These are phyloP conservation scores for Cyprinodon variegatus DNA, from an alignment of 2,113 vertebrate species.

Conservation along the genomic window DNA sequence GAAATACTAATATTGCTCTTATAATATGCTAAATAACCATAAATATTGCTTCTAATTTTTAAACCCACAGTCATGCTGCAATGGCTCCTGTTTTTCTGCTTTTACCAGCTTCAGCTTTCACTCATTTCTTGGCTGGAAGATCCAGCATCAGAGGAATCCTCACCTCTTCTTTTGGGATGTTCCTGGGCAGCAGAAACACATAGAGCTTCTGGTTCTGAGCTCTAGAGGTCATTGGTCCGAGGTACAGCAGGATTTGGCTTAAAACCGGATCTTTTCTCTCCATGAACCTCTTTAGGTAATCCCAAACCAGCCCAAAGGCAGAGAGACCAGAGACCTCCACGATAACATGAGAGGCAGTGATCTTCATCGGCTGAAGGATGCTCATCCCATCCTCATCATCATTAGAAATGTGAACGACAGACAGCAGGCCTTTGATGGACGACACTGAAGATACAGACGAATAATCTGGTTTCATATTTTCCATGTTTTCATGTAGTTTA, in stretches of 20 bases:
- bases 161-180: background rate
- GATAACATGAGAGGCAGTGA: background rate
- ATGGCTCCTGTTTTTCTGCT: no score
- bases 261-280: background rate
- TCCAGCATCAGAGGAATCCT: no score
- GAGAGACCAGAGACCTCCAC: background rate
- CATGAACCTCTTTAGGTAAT: background rate
- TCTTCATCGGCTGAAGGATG: background rate
- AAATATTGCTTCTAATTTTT: no score
- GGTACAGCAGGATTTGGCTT: background rate
- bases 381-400: background rate
- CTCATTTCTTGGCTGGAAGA: no score
- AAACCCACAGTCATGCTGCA: no score
- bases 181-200: background rate
- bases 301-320: background rate
- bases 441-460: background rate
- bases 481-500: no score
- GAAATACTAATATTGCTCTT: no score
- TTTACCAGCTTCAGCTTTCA: no score
- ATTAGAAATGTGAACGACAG: background rate
- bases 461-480: background rate
- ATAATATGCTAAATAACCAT: no score
- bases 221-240: background rate
- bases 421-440: background rate
- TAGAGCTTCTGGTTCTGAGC: background rate